phyloP scores from a whole-genome alignment of 2,113 vertebrate genomes.

The Protobothrops flavoviridis region DNA sequence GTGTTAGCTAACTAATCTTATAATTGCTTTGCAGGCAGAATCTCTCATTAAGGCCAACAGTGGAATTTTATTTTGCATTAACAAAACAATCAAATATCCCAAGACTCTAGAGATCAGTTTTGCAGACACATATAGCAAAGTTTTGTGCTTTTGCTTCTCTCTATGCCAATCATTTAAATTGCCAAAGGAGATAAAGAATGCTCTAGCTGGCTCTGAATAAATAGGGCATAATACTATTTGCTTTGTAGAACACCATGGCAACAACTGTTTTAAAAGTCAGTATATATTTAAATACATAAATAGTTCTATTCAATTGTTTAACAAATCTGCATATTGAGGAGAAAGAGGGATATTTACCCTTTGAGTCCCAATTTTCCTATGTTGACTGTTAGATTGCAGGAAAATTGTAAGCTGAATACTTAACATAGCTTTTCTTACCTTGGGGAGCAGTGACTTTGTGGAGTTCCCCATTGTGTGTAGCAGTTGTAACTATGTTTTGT shows the following conservation, averaged over 20 bases:
- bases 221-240: neutral
- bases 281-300: neutral
- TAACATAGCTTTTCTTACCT: neutral
- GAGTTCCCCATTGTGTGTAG: neutral
- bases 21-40: neutral
- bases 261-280: neutral
- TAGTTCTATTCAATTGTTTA: neutral
- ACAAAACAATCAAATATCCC: constrained; percentile 17
- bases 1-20: constrained; percentile 28
- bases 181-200: neutral
- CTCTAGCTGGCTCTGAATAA: neutral
- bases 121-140: constrained; percentile 15
- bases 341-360: neutral
- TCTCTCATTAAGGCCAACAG: neutral
- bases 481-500: neutral
- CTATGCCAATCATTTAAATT: constrained; percentile 19
- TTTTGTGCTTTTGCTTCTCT: constrained; percentile 20
- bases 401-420: neutral
- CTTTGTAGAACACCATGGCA: neutral
- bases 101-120: neutral
- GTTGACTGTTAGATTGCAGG: neutral
- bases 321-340: neutral
- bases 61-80: constrained; percentile 21
- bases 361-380: neutral
- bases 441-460: neutral